Evolutionary conservation across 2,113 vertebrate species (phyloP), one percentile per base, ranked within the genome.

Genomic region (Diadophis punctatus): DNA sequence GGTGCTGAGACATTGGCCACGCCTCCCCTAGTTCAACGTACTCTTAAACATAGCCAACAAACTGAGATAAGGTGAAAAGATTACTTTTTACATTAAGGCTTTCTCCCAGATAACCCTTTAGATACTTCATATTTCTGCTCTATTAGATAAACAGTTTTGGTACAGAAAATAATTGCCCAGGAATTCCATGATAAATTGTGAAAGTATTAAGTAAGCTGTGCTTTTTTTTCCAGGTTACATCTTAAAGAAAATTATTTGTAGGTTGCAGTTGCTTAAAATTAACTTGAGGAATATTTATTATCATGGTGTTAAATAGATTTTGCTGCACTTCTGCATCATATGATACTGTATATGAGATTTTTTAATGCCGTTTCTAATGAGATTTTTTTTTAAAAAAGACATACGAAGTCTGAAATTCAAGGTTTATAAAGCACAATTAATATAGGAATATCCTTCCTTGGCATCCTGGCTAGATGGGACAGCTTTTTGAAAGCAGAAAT

Each of bases 361-460:
- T 48, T 86, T n/a, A 86, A 0, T 11, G 88, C 3, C 3, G 3
- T 63, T 12, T 2, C 12, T 74, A 74, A 3, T 86, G 43, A n/a
- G n/a, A n/a, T n/a, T n/a, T n/a, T n/a, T n/a, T n/a, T n/a, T n/a
- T n/a, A n/a, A n/a, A n/a, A n/a, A 86, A 87, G 27, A 80, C 34
- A 49, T 60, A 93, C 52, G 63, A 92, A 55, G 23, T 93, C 49
- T 48, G 52, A 2, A 93, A 34, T 84, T 92, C 30, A 74, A n/a
- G 55, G 68, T 88, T 96, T 87, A 2, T 93, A 94, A 90, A 91
- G 91, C 93, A 92, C 16, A 88, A 88, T 89, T 60, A 49, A 4
- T 86, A 30, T 48, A 94, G 91, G 53, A 8, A 9, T 25, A 91
- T 89, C n/a, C n/a, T 34, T 34, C 2, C n/a, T 74, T 74, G 63